These are phyloP conservation scores for Galerucella pusilla DNA, from an alignment of 2,888 invertebrate genomes.

Conservation along the genomic window DNA sequence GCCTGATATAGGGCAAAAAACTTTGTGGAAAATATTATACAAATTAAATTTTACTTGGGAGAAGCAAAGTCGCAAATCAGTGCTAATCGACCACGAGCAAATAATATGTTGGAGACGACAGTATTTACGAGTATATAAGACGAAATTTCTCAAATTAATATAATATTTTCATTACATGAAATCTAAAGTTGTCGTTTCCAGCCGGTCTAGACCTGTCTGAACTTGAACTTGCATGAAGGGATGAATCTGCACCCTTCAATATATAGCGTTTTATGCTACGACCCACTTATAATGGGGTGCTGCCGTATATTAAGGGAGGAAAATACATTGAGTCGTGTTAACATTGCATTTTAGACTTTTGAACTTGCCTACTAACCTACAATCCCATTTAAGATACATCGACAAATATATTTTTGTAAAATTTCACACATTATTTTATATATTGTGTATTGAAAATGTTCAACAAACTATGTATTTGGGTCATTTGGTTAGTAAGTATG, in stretches of 20 bases:
- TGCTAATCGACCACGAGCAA: too few relatives aligned
- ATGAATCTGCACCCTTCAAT: slow-evolving; percentile 34
- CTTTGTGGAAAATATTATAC: too few relatives aligned
- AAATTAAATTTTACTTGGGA: too few relatives aligned
- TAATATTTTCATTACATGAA: too few relatives aligned
- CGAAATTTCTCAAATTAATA: too few relatives aligned
- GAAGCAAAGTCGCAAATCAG: too few relatives aligned
- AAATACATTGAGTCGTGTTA: slow-evolving; percentile 22
- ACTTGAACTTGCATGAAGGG: slow-evolving; percentile 40
- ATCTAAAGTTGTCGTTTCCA: too few relatives aligned
- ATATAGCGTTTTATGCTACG: slow-evolving; percentile 34
- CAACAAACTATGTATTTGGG: not conserved
- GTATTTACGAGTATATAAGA: too few relatives aligned
- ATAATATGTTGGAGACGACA: too few relatives aligned
- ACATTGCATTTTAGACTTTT: slow-evolving; percentile 21
- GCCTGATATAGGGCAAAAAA: too few relatives aligned
- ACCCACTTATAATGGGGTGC: slow-evolving; percentile 38
- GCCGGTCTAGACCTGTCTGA: slow-evolving; percentile 20
- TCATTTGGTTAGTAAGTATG: not conserved
- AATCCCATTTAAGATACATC: not conserved
- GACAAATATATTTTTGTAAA: not conserved
- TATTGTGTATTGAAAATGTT: not conserved
- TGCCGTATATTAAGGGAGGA: slow-evolving; percentile 27
- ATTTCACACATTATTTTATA: not conserved
- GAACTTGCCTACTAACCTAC: slow-evolving; percentile 31